Base-by-base conservation (phyloP, 2,797 vertebrate genomes). In the Pelobates cultripes region DNA sequence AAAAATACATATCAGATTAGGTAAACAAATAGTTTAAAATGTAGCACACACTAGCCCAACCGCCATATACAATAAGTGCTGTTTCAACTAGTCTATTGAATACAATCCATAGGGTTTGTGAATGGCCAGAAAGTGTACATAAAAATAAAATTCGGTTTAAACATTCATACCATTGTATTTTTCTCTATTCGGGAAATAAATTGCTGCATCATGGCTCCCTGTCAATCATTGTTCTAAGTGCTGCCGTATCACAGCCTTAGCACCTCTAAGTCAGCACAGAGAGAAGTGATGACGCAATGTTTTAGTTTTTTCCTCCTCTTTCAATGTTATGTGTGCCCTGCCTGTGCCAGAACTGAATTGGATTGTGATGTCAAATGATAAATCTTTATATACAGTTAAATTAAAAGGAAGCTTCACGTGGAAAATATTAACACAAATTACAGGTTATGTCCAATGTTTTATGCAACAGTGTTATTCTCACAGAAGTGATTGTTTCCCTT, bases 1-100 rank as follows among this genome's bases (percentile, higher is more conserved):
- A 79, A 72, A 74, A 63, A 84, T 84, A 84, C 57, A 84, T 75
- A 84, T 79, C 63, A 42, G 82, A 84, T 86, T 73, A 88, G 85
- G 51, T 75, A 51, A 86, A 40, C 81, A 17, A 88, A 90, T 64
- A 78, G 53, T 69, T 84, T 81, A 8, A 3, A 85, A 74, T 82
- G 83, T 84, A 86, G 79, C 70, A 86, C 78, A 77, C 83, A 17
- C 40, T 88, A 44, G 84, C 85, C 88, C 71, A 66, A 78, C 67
- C 0, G 71, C 40, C 3, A 43, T 43, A 3, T 9, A 41, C 13
- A 3, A 55, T 40, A 57, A 15, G 55, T 57, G 55, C 55, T 57
- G 55, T 14, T 57, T 10, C 55, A 12, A 57, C 13, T 12, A 14
- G 55, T 15, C 4, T 4, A 57, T 12, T 7, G 2, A 57, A 12